These are phyloP conservation scores for Rachycentron canadum DNA, from an alignment of 2,797 vertebrate genomes.

Conservation along the genomic window DNA sequence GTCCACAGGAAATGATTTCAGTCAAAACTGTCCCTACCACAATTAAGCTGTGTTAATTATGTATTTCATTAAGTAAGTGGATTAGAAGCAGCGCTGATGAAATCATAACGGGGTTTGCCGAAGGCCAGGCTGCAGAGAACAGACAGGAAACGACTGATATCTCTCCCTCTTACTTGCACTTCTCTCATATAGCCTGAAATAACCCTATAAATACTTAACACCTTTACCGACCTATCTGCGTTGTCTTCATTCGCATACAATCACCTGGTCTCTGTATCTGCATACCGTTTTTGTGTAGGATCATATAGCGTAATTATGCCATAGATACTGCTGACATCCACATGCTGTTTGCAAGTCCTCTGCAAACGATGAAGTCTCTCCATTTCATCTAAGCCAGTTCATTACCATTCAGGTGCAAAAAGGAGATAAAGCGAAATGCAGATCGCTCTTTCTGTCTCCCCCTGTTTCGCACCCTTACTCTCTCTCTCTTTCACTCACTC, in stretches of 20 bases:
- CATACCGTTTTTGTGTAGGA: conserved; percentile 61
- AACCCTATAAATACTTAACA: conserved; percentile 81
- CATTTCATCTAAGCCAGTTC: conserved; percentile 76
- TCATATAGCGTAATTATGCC: conserved; percentile 77
- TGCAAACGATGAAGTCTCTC: conserved; percentile 70
- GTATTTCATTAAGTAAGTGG: conserved; percentile 99
- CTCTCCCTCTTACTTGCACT: conserved; percentile 67
- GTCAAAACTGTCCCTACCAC: conserved; percentile 97
- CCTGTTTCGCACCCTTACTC: conserved; percentile 66
- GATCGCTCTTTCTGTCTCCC: conserved; percentile 77
- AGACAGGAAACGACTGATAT: conserved; percentile 79
- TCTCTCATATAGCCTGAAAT: conserved; percentile 73
- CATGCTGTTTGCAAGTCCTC: conserved; percentile 73
- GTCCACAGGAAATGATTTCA: conserved; percentile 98
- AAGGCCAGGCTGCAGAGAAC: conserved; percentile 87
- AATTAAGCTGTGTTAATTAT: conserved; percentile 99
- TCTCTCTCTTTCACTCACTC: conserved; percentile 59
- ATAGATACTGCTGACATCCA: conserved; percentile 79
- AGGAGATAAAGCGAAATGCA: conserved; percentile 83
- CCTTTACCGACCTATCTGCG: conserved; percentile 70
- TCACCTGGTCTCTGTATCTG: conserved; percentile 69
- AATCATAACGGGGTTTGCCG: conserved; percentile 90
- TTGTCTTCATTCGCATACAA: conserved; percentile 62
- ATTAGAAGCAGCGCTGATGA: conserved; percentile 96
- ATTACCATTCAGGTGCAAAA: conserved; percentile 85